Conservation (phyloP, 2,797 vertebrate species). For the Lophotriccus pileatus region DNA sequence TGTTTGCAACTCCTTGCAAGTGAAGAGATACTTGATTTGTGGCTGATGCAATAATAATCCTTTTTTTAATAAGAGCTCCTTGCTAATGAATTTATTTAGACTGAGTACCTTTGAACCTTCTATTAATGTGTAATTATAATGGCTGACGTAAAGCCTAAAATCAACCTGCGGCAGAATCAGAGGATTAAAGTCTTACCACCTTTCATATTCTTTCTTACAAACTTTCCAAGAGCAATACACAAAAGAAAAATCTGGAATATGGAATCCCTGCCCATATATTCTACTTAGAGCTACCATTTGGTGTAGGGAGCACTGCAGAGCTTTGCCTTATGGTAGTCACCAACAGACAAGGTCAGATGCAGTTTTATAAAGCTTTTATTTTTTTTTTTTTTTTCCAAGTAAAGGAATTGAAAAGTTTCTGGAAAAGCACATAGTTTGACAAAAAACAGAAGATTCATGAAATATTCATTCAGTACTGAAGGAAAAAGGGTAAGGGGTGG, state of each 20-base stretch:
- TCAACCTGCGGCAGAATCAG: not conserved
- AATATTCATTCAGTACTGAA: not conserved
- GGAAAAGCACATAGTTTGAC: not conserved
- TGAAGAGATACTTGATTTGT: not conserved
- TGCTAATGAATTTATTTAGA: not conserved
- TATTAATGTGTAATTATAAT: not conserved
- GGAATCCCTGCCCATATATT: not conserved
- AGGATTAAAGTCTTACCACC: not conserved
- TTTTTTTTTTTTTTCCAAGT: not conserved
- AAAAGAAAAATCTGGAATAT: accelerated
- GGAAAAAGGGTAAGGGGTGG: not conserved
- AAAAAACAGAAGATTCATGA: not conserved
- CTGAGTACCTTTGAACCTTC: not conserved
- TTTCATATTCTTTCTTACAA: not conserved
- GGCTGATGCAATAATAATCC: not conserved
- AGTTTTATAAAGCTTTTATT: slow-evolving; percentile 51
- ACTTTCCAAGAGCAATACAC: not conserved
- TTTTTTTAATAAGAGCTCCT: not conserved
- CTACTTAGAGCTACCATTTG: accelerated
- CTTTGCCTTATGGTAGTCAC: not conserved
- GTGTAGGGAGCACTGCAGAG: not conserved
- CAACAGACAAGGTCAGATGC: not conserved
- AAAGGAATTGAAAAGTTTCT: slow-evolving; percentile 1
- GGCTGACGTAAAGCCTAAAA: not conserved
- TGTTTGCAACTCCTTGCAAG: not conserved